A percentile compares a stretch with the other conserved stretches of the same genome.
phyloP scores from a whole-genome alignment of 23 tunicate species.

The Halocynthia roretzi region DNA sequence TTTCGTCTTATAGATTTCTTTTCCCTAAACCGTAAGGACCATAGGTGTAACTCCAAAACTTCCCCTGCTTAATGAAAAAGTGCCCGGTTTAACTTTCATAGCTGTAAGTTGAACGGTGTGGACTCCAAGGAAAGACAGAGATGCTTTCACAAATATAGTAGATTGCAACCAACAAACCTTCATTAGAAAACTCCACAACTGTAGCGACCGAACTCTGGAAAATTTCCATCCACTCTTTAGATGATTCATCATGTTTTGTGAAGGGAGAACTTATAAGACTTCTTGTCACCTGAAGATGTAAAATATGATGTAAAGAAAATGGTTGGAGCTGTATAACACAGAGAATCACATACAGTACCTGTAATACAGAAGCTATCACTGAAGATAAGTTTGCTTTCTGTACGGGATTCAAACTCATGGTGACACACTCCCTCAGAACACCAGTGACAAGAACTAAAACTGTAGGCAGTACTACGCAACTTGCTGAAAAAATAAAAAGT shows the following conservation, averaged over 20 bases:
- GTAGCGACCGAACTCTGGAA: constrained; percentile 60
- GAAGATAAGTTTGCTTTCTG: constrained; percentile 11
- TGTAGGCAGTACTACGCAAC: constrained; percentile 50
- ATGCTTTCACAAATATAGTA: not conserved
- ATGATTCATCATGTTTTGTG: constrained; percentile 19
- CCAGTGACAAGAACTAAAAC: constrained; percentile 66
- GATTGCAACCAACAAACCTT: constrained; percentile 19
- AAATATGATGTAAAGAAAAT: not conserved
- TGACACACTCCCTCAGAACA: constrained; percentile 41
- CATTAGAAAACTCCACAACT: constrained; percentile 66
- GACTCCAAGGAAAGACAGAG: not conserved
- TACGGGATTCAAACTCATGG: not conserved
- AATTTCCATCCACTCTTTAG: constrained; percentile 47
- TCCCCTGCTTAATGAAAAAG: not conserved
- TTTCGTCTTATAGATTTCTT: too few species aligned
- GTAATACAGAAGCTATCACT: constrained; percentile 43
- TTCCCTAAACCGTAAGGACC: not conserved
- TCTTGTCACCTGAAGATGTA: constrained; percentile 29
- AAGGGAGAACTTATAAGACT: constrained; percentile 32
- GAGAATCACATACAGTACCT: constrained; percentile 23
- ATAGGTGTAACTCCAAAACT: not conserved
- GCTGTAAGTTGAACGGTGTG: too few species aligned
- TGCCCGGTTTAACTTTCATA: not conserved
- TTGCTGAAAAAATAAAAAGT: not conserved
- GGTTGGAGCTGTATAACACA: not conserved